Percentiles rank a stretch among this genome's conserved stretches.
Evolutionary conservation across 2,888 invertebrate species (phyloP).

Genomic region (Dione vanillae): DNA sequence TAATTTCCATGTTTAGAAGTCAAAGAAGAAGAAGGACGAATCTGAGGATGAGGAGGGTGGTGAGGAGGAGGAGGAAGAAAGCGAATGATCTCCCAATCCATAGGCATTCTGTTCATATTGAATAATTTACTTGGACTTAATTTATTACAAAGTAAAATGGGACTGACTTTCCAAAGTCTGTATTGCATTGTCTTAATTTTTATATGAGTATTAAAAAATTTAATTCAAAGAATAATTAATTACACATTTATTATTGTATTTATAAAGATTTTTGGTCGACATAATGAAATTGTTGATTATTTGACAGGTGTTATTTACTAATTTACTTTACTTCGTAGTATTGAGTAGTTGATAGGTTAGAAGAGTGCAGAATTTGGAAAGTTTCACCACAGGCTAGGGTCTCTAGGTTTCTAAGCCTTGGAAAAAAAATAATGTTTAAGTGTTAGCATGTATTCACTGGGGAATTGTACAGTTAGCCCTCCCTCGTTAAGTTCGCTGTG

Average conservation of each 20-base stretch:
- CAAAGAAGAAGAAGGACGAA: slow-evolving; percentile 86
- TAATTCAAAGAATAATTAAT: slow-evolving; percentile 45
- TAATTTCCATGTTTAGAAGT: slow-evolving; percentile 60
- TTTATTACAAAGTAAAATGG: slow-evolving; percentile 83
- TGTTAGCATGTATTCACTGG: slow-evolving; percentile 83
- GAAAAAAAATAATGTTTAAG: slow-evolving; percentile 80
- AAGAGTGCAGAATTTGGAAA: slow-evolving; percentile 80
- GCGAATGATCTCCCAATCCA: slow-evolving; percentile 85
- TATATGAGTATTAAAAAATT: slow-evolving; percentile 45
- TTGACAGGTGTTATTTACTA: slow-evolving; percentile 63
- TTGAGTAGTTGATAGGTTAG: slow-evolving; percentile 59
- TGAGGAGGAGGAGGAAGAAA: slow-evolving; percentile 86
- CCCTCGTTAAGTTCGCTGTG: slow-evolving; percentile 84
- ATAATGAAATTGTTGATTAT: slow-evolving; percentile 69
- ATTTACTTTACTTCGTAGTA: slow-evolving; percentile 61
- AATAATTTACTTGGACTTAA: slow-evolving; percentile 84
- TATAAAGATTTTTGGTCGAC: slow-evolving; percentile 61
- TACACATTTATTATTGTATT: slow-evolving; percentile 46
- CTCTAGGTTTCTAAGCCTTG: slow-evolving; percentile 78
- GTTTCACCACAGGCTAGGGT: slow-evolving; percentile 79
- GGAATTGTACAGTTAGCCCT: slow-evolving; percentile 85
- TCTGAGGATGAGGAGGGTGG: slow-evolving; percentile 86
- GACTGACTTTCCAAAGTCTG: slow-evolving; percentile 83
- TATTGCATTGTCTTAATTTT: slow-evolving; percentile 48
- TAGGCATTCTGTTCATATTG: slow-evolving; percentile 81